Evolutionary conservation across 2,888 invertebrate species (phyloP), one percentile per base, ranked within the genome.

Genomic region (Neoitamus cyanurus): DNA sequence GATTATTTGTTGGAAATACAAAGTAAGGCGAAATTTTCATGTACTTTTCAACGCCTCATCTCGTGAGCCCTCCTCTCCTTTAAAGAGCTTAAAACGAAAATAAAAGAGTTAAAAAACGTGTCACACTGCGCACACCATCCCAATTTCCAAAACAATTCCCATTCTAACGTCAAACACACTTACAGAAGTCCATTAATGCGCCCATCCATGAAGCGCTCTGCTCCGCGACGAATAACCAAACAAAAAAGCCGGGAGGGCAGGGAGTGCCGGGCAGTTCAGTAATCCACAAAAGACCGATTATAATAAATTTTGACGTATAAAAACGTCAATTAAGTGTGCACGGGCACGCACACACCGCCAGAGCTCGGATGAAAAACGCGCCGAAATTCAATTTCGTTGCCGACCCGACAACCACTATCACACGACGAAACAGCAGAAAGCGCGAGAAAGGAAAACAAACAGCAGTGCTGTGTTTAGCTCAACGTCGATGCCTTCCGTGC

Each of bases 281-380:
- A 85, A 85, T 85, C 85, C 85, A 86, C 86, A 86, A 86, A 86
- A 86, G 86, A 85, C 85, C 85, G 86, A 86, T 87, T 87, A 86
- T 87, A 86, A 87, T 87, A 87, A 87, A 87, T 87, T 87, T 86
- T 86, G 86, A 86, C 87, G 86, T 87, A 86, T 87, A 86, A 87
- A 86, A 86, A 85, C 87, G 86, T 86, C 86, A 86, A 87, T 87
- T 86, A 86, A 58, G 30, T 30, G 34, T 68, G 83, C 72, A 69
- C 85, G 48, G 84, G 83, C 83, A 83, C 85, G 83, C 83, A 83
- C 84, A 80, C 36, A 36, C 11, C 82, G 11, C 73, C 48, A 37
- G n/a, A 0, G 28, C 46, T 20, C 69, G 15, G 48, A 37, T 69
- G 69, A 82, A 69, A 82, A 69, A 69, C 82, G 82, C 82, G 82